These are phyloP conservation scores for Pogonocichla stellata DNA, from an alignment of 2,113 vertebrate genomes.

Conservation along the genomic window DNA sequence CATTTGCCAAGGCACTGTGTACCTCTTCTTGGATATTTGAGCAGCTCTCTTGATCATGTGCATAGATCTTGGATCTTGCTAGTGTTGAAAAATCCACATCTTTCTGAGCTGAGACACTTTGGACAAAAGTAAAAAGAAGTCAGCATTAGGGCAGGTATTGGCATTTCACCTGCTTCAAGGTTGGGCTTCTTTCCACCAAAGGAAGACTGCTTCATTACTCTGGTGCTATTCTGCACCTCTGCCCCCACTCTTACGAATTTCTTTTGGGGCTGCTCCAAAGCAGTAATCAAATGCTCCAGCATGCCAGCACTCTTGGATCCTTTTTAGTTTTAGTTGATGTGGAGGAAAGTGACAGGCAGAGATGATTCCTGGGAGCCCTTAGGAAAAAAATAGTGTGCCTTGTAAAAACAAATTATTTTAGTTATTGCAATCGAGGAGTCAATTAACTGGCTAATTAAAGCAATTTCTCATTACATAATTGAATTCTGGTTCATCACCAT, in stretches of 20 bases:
- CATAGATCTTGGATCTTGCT: background rate
- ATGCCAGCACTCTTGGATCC: background rate
- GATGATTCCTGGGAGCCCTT: background rate
- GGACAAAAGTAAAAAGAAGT: background rate
- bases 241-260: background rate
- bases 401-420: constrained; percentile 49
- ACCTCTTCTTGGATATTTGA: background rate
- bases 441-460: constrained; percentile 70
- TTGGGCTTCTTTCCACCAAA: background rate
- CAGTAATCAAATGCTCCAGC: background rate
- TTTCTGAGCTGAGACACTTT: background rate
- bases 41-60: background rate
- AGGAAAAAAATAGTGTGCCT: constrained; percentile 2
- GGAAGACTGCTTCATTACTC: background rate
- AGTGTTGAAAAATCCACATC: background rate
- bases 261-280: background rate
- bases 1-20: background rate
- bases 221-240: background rate
- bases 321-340: background rate
- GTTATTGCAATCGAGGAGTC: constrained; percentile 52
- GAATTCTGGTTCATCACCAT: constrained; percentile 54
- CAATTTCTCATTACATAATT: constrained; percentile 67
- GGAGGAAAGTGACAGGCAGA: background rate
- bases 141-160: background rate
- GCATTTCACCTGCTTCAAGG: background rate